A percentile compares a stretch with the other conserved stretches of the same genome.
Evolutionary conservation across 2,113 vertebrate species (phyloP).

Genomic region (Riparia riparia): DNA sequence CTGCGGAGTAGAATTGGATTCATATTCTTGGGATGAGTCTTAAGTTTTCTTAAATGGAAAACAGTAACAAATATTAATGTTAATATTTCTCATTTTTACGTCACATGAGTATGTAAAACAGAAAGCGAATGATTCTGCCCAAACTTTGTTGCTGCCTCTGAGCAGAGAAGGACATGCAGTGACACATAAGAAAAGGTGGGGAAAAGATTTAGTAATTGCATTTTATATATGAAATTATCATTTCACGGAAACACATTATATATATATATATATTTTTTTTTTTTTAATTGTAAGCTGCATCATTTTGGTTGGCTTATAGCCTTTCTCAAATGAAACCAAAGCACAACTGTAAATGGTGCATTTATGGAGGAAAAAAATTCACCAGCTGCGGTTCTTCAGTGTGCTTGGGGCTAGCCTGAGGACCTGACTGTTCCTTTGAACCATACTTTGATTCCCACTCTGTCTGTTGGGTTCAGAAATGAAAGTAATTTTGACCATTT

Average conservation of each 20-base stretch:
- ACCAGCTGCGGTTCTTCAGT: background rate
- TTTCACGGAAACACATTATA: background rate
- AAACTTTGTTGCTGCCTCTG: background rate
- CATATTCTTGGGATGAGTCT: background rate
- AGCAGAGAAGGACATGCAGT: background rate
- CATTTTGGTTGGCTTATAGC: background rate
- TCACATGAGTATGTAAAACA: background rate
- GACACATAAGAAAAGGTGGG: background rate
- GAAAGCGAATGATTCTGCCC: background rate
- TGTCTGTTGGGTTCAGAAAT: constrained; percentile 27
- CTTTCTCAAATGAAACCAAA: background rate
- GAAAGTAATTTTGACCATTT: constrained; percentile 26
- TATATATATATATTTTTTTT: background rate
- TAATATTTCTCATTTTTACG: background rate
- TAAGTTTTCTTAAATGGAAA: background rate
- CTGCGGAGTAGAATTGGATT: background rate
- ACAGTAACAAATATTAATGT: background rate
- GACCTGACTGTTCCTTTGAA: constrained; percentile 46
- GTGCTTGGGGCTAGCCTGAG: constrained; percentile 57
- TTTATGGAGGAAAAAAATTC: background rate
- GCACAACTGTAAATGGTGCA: background rate
- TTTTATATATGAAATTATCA: background rate
- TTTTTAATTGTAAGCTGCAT: background rate
- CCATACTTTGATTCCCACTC: constrained; percentile 49
- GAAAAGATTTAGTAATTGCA: background rate